Conservation (phyloP, 1,140 invertebrate genomes). For the Dryas iulia region DNA sequence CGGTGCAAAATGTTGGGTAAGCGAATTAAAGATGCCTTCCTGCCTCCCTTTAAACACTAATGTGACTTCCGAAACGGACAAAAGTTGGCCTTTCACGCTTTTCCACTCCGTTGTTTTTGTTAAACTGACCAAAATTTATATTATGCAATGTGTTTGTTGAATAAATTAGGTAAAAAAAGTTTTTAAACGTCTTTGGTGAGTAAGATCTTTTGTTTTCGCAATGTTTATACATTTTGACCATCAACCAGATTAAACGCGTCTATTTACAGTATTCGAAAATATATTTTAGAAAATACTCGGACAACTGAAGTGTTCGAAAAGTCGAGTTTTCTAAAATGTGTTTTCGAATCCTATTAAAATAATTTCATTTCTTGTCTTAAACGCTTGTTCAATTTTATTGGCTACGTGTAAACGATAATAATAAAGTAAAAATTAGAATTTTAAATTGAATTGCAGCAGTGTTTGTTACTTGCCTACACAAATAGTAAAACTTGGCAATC, state of each 20-base stretch:
- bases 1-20: slow-evolving; percentile 72
- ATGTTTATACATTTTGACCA: no score
- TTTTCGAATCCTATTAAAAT: no score
- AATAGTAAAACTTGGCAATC: not conserved
- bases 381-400: not conserved
- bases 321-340: no score
- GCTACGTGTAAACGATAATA: not conserved
- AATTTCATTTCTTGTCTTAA: not conserved
- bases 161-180: no score
- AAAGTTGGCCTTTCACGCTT: slow-evolving; percentile 7
- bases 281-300: no score
- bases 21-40: slow-evolving; percentile 68
- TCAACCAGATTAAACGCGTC: no score
- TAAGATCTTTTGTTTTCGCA: no score
- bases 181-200: no score
- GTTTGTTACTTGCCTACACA: not conserved
- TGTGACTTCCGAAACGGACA: slow-evolving; percentile 23
- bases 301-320: no score
- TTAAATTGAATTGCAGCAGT: not conserved
- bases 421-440: not conserved
- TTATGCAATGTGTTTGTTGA: not conserved
- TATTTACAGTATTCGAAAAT: no score
- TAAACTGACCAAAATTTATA: not conserved
- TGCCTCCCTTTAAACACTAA: slow-evolving; percentile 36
- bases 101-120: slow-evolving; percentile 1